phyloP scores from a whole-genome alignment of 2,888 invertebrate species.

The Pyrochroa serraticornis region DNA sequence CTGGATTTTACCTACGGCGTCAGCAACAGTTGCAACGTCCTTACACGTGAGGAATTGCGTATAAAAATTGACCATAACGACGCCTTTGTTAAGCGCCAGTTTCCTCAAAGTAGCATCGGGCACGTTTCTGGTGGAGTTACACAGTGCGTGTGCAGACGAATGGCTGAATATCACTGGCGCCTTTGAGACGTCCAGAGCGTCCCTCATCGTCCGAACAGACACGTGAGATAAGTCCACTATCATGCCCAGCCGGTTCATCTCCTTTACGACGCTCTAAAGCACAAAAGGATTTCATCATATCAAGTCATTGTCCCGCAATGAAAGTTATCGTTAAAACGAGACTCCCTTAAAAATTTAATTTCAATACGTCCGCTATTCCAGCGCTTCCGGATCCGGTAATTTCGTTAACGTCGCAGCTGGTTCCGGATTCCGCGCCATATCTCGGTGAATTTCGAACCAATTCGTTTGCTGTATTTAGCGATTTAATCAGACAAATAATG shows the following conservation, averaged over 20 bases:
- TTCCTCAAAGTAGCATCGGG: constrained; percentile 76
- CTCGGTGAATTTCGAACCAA: too few species aligned
- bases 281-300: constrained; percentile 20
- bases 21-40: constrained; percentile 75
- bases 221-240: constrained; percentile 85
- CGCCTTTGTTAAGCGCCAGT: constrained; percentile 78
- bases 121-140: constrained; percentile 82
- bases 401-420: too few species aligned
- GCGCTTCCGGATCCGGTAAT: too few species aligned
- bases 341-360: too few species aligned
- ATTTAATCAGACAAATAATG: constrained; percentile 27
- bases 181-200: constrained; percentile 75
- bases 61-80: constrained; percentile 89
- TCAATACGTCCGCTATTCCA: too few species aligned
- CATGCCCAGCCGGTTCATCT: constrained; percentile 91
- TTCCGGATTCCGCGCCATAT: too few species aligned
- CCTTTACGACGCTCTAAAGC: constrained; percentile 75
- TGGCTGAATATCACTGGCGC: constrained; percentile 89
- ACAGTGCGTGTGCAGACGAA: constrained; percentile 80
- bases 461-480: constrained; percentile 13
- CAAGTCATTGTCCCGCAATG: not conserved
- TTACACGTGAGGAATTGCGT: constrained; percentile 77
- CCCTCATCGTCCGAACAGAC: constrained; percentile 79
- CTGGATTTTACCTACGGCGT: constrained; percentile 74
- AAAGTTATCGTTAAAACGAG: too few species aligned